Conservation (phyloP, 2,113 vertebrate genomes). For the Daubentonia madagascariensis region DNA sequence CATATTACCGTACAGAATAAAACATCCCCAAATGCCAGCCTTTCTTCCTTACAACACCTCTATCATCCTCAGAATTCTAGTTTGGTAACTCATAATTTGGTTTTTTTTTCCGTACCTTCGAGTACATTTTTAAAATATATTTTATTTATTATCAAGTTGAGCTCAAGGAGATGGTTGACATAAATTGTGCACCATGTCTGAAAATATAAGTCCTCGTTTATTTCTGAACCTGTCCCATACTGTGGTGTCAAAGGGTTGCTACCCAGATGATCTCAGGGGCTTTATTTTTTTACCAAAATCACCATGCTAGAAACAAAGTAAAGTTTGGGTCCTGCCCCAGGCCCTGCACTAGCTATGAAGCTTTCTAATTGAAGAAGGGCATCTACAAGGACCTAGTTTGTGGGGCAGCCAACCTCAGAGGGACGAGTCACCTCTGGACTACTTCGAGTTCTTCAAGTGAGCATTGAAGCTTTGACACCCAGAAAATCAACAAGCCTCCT, state of each 20-base stretch:
- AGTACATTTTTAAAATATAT: neutral
- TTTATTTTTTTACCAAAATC: neutral
- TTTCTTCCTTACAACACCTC: neutral
- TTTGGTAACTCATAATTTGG: neutral
- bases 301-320: neutral
- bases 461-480: neutral
- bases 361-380: neutral
- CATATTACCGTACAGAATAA: neutral
- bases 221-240: neutral
- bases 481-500: neutral
- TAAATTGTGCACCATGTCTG: neutral
- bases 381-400: neutral
- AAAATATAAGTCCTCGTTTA: neutral
- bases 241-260: neutral
- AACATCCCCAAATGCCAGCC: neutral
- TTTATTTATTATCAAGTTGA: neutral
- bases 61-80: neutral
- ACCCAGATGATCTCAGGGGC: neutral
- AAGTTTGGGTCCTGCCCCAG: neutral
- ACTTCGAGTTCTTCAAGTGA: neutral
- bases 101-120: neutral
- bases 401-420: neutral
- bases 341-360: neutral
- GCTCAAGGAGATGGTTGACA: neutral
- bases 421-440: neutral